Conservation (phyloP, 2,888 invertebrate genomes). For the Anthoptus insignis region DNA sequence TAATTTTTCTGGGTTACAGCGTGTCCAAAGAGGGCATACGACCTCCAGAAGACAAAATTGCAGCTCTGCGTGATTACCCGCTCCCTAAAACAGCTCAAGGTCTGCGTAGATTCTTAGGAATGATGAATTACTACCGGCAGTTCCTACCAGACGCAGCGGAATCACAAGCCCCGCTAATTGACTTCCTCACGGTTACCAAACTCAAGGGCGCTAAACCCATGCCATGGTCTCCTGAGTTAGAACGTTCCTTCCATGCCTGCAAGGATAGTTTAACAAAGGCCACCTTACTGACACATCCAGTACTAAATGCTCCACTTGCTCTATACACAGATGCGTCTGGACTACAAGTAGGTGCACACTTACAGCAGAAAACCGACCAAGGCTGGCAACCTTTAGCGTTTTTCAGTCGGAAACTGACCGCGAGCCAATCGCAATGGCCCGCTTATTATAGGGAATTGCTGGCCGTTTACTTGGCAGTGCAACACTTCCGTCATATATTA, state of each 20-base stretch:
- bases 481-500: conserved; percentile 47
- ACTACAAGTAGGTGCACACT: conserved; percentile 31
- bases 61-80: conserved; percentile 34
- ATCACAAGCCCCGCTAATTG: conserved; percentile 36
- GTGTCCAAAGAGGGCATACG: conserved; percentile 7
- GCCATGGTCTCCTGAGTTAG: conserved; percentile 10
- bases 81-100: conserved; percentile 47
- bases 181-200: background rate
- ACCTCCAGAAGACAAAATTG: conserved; percentile 28
- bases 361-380: conserved; percentile 34
- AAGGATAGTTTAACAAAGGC: conserved; percentile 6
- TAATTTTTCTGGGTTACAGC: conserved; percentile 51
- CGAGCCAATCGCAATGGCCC: conserved; percentile 36
- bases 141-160: conserved; percentile 32
- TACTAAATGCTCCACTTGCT: background rate
- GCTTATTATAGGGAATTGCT: conserved; percentile 47
- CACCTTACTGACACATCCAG: background rate
- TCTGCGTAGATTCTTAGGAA: conserved; percentile 33
- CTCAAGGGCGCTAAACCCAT: conserved; percentile 3
- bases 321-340: conserved; percentile 32
- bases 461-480: conserved; percentile 43
- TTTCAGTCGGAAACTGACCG: conserved; percentile 43
- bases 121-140: conserved; percentile 6
- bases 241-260: conserved; percentile 1
- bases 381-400: conserved; percentile 45